Evolutionary conservation across 2,797 vertebrate species (phyloP), one percentile per base, ranked within the genome.

Genomic region (Rhinogobio ventralis): DNA sequence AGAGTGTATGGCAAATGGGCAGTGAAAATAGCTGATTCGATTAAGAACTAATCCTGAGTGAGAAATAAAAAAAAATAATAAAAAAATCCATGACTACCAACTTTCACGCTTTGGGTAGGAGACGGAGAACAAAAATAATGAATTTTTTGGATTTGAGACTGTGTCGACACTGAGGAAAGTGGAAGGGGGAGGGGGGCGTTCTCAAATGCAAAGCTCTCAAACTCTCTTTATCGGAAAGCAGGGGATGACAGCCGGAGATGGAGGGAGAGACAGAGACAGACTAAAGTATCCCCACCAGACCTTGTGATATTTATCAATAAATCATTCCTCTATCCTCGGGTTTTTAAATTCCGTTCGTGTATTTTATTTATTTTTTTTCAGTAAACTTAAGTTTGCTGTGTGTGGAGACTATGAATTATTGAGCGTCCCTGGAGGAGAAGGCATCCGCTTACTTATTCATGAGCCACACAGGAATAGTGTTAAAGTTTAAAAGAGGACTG

Each of bases 361-460:
- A 90, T 92, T 89, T 90, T 80, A 89, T 78, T 51, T n/a, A 71
- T 82, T 88, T 89, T 93, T 95, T 94, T 94, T 95, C 94, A 91
- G 93, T 94, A 96, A 95, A 95, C 95, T 95, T 94, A 93, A 93
- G 91, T 92, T 95, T 95, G 92, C 89, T 90, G 91, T 90, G 93
- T 91, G 91, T 90, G 87, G 86, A 90, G 79, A 88, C 88, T 84
- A 91, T 95, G 92, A 96, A 96, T 96, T 96, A 96, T 96, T 96
- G 93, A 96, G 87, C 90, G 86, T 92, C 94, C 95, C 95, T 92
- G 94, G 91, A 95, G 93, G 94, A 94, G 92, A 75, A 79, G 81
- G 91, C 93, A 91, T 91, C 90, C 90, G 91, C 94, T 96, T 94
- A 95, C 94, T 96, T 96, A 96, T 95, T 96, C 96, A 96, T 96